Evolutionary conservation across 2,113 vertebrate species (phyloP), one percentile per base, ranked within the genome.

Genomic region (Orientallactaga bullata): DNA sequence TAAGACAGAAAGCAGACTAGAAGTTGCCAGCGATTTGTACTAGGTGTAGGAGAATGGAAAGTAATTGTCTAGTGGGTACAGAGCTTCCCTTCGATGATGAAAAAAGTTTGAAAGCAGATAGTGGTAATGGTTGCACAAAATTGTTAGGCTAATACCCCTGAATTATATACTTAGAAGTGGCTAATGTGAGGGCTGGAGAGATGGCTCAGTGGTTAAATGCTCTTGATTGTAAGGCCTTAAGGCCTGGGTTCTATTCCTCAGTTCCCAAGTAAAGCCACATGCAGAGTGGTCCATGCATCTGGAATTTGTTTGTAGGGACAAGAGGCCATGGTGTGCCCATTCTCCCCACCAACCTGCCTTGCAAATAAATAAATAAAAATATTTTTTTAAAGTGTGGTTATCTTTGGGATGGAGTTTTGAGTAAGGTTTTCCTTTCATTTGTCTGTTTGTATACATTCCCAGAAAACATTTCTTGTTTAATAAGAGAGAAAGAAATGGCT

Each of bases 391-490:
- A 71, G 47, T 89, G 15, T 84, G 65, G 7, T 85, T 73, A 42
- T 77, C 47, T 84, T 30, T 84, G 9, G 26, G 61, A 13, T 63
- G 30, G 72, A 85, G 72, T 80, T 88, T 79, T 63, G 7, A 18
- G 18, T 86, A 32, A 90, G 42, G 55, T 83, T 81, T 83, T 93
- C 21, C 63, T 93, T 82, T 58, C 7, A 73, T 90, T 61, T 89
- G n/a, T 90, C 58, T 90, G 9, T 94, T 74, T 78, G 23, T 89
- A 80, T 89, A 15, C 0, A 88, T 37, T 91, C 71, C 73, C 23
- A 84, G 79, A 68, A 93, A 39, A 84, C 77, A 84, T 32, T 88
- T 91, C 39, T 71, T 83, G 80, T 47, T 82, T 65, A 82, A 82
- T 51, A 28, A 32, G 28, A 32, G 72, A 94, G 42, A 94, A 63